Conservation (phyloP, 92 coral and sea anemone species). For the Pocillopora meandrina region DNA sequence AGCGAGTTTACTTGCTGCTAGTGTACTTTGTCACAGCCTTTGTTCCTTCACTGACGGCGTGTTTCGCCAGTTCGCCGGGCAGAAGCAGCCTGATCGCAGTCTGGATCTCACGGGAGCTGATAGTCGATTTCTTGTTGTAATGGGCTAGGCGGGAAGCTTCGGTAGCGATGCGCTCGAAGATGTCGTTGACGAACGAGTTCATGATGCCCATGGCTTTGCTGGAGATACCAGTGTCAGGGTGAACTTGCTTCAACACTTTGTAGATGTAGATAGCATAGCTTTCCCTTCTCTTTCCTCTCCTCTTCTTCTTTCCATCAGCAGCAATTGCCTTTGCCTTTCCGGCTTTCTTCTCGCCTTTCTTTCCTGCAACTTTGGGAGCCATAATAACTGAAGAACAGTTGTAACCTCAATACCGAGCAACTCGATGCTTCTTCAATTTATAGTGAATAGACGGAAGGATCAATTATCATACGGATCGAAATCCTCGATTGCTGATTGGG, state of each 20-base stretch:
- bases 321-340: constrained; percentile 25
- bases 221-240: constrained; percentile 79
- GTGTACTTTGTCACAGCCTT: constrained; percentile 99
- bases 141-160: constrained; percentile 80
- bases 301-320: constrained; percentile 46
- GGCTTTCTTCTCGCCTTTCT: constrained; percentile 34
- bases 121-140: constrained; percentile 85
- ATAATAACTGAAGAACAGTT: too few relatives aligned
- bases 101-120: constrained; percentile 92
- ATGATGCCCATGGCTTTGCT: constrained; percentile 91
- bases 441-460: too few relatives aligned
- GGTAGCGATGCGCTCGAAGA: constrained; percentile 82
- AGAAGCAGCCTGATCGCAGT: constrained; percentile 76
- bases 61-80: constrained; percentile 84
- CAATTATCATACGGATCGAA: too few relatives aligned
- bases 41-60: constrained; percentile 96
- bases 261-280: constrained; percentile 96
- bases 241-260: constrained; percentile 71
- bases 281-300: constrained; percentile 75
- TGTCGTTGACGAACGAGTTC: constrained; percentile 87
- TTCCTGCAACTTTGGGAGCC: constrained; percentile 23
- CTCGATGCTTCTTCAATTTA: too few relatives aligned
- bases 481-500: too few relatives aligned
- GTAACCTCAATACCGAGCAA: too few relatives aligned
- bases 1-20: constrained; percentile 76